Evolutionary conservation across 2,113 vertebrate genomes (phyloP).

Genomic region (Morone chrysops): DNA sequence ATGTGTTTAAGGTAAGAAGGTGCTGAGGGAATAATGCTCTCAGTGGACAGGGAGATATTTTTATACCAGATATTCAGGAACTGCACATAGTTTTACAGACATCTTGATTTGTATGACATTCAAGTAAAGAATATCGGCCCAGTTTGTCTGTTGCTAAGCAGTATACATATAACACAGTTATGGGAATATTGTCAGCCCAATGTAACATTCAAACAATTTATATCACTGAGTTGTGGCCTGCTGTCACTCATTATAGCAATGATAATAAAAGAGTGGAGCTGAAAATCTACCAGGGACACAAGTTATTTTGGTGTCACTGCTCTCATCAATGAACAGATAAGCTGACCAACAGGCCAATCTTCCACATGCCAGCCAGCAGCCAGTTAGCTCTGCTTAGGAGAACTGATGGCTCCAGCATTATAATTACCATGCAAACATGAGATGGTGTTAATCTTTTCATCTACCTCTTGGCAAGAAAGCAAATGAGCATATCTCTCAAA

Average conservation of each 20-base stretch:
- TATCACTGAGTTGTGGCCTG: neutral
- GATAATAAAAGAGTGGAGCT: neutral
- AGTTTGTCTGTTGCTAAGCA: neutral
- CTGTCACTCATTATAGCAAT: neutral
- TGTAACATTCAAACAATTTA: neutral
- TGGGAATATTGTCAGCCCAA: neutral
- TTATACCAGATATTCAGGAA: neutral
- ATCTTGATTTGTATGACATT: neutral
- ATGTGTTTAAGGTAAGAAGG: conserved; percentile 92
- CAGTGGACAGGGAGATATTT: neutral
- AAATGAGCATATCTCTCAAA: neutral
- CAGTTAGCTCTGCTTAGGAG: neutral
- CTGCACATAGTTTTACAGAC: neutral
- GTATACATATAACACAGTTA: neutral
- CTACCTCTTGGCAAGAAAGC: neutral
- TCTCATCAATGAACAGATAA: neutral
- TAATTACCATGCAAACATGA: no score
- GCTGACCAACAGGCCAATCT: neutral
- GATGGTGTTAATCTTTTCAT: neutral
- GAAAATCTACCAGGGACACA: neutral
- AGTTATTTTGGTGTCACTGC: neutral
- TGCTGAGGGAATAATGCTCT: neutral
- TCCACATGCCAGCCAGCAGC: neutral
- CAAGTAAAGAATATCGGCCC: neutral
- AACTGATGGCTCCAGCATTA: no score